Percentiles rank a stretch among this genome's conserved stretches.
Conservation (phyloP, 2,888 invertebrate genomes). For the Leptothorax acervorum region DNA sequence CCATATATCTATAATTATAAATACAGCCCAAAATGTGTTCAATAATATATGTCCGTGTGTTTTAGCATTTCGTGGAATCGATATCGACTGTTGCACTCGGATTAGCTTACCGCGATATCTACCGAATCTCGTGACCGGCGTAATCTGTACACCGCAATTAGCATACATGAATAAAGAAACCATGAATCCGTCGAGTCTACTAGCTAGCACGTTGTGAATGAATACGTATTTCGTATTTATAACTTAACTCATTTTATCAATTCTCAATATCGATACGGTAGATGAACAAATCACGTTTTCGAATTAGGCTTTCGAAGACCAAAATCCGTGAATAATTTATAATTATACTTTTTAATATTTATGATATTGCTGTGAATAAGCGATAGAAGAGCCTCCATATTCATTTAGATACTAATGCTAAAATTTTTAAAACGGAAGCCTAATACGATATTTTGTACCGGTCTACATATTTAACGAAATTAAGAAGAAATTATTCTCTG, state of each 20-base stretch:
- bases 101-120: constrained; percentile 38
- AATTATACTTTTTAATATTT: neutral
- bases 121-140: constrained; percentile 70
- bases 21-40: neutral
- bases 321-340: neutral
- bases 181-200: constrained; percentile 66
- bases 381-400: neutral
- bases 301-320: neutral
- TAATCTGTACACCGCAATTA: constrained; percentile 69
- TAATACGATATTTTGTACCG: neutral
- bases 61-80: neutral
- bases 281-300: neutral
- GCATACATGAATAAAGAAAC: constrained; percentile 75
- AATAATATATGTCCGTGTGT: neutral
- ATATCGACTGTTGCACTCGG: constrained; percentile 40
- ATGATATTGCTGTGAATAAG: neutral
- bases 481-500: constrained; percentile 16
- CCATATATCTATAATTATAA: neutral
- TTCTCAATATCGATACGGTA: constrained; percentile 3
- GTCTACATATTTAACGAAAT: constrained; percentile 11
- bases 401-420: neutral
- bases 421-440: neutral
- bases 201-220: constrained; percentile 63
- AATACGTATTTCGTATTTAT: constrained; percentile 62
- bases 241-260: constrained; percentile 36